Evolutionary conservation across 2,888 invertebrate genomes (phyloP).

Genomic region (Cyclophora albipunctata): DNA sequence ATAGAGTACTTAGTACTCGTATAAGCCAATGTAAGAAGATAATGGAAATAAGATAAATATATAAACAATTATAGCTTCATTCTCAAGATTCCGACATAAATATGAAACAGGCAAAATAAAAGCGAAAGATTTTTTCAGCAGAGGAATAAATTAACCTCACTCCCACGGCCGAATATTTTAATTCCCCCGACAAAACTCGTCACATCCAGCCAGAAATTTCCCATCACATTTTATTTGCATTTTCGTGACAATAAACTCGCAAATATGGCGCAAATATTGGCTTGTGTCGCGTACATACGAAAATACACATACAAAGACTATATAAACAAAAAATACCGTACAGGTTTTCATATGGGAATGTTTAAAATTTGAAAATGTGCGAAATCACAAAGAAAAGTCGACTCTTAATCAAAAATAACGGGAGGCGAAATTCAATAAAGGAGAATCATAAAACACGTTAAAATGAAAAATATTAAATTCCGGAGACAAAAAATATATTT

Average conservation of each 20-base stretch:
- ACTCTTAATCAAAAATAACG: constrained; percentile 63
- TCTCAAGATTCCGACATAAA: constrained; percentile 9
- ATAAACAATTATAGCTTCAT: constrained; percentile 1
- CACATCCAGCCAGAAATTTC: constrained; percentile 16
- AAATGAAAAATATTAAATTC: constrained; percentile 70
- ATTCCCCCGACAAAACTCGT: constrained; percentile 16
- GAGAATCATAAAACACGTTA: constrained; percentile 55
- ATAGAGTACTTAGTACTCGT: too few relatives aligned
- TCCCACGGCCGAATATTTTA: constrained; percentile 15
- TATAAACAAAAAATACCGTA: constrained; percentile 28
- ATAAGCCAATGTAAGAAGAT: too few relatives aligned
- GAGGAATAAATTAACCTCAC: constrained; percentile 17
- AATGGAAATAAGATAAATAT: not conserved
- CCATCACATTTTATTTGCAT: constrained; percentile 22
- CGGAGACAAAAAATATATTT: constrained; percentile 54
- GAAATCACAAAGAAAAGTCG: constrained; percentile 17
- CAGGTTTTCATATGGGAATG: constrained; percentile 29
- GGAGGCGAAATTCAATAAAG: constrained; percentile 61
- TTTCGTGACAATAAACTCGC: constrained; percentile 21
- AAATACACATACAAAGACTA: constrained; percentile 19
- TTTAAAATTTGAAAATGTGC: constrained; percentile 41
- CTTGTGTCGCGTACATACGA: constrained; percentile 8
- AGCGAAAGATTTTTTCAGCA: constrained; percentile 17
- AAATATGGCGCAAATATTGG: constrained; percentile 20
- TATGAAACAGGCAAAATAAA: constrained; percentile 10